A percentile compares a stretch with the other conserved stretches of the same genome.
Conservation (phyloP, 2,797 vertebrate species). For the Scyliorhinus canicula region DNA sequence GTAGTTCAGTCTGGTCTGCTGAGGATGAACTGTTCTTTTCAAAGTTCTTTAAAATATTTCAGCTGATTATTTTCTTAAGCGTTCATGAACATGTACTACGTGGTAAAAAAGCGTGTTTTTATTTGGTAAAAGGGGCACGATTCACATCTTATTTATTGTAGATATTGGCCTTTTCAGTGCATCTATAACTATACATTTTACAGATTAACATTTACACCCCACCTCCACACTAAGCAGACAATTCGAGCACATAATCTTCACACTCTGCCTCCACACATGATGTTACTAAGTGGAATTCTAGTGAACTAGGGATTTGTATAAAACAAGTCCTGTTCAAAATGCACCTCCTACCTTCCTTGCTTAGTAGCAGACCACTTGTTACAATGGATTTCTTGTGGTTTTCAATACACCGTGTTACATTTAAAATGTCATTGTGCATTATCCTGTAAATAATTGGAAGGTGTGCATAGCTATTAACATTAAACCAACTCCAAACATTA, state of each 20-base stretch:
- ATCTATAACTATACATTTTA: neutral
- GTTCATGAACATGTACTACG: neutral
- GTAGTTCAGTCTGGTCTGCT: neutral
- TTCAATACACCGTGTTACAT: neutral
- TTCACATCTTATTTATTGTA: neutral
- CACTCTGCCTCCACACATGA: neutral
- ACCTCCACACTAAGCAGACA: neutral
- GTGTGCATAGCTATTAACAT: neutral
- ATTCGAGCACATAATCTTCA: neutral
- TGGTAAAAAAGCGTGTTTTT: neutral
- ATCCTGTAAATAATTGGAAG: neutral
- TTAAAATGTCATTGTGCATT: neutral
- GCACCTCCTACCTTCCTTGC: neutral
- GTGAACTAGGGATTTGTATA: neutral
- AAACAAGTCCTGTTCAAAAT: neutral
- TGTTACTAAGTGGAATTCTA: neutral
- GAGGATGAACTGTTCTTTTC: neutral
- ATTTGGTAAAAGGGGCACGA: neutral
- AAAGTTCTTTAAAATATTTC: neutral
- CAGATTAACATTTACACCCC: slow-evolving; percentile 19
- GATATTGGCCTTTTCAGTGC: neutral
- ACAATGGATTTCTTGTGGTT: neutral
- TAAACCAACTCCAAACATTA: neutral
- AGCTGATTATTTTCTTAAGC: neutral
- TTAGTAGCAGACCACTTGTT: neutral